Base-by-base conservation (phyloP, 2,113 vertebrate species). In the Cromileptes altivelis region DNA sequence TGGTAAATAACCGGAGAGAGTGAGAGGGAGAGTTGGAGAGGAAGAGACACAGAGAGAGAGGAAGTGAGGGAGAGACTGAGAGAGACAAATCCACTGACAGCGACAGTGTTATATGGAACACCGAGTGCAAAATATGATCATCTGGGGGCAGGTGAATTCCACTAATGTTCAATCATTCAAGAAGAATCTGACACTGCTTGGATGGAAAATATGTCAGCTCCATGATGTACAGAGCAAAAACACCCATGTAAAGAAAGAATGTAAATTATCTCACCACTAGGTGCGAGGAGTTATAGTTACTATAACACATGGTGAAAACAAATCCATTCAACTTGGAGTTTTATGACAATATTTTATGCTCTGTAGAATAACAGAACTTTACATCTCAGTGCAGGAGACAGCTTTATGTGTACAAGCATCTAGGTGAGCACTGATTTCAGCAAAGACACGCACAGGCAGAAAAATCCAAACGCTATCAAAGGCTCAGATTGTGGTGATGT, bases 101-200 rank as follows among this genome's bases (percentile, higher is more conserved):
- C 68, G 74, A 79, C 88, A 68, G 71, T 23, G 61, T 69, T 70
- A 82, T 81, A 78, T 85, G 81, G 80, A 81, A 82, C 74, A 87
- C 75, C 45, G n/a, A 82, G 80, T 82, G 64, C 84, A 91, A 87
- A 92, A 84, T 87, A 83, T 62, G 85, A 89, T 85, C 86, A 90
- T 87, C 89, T 67, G 68, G 85, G 87, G 88, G 84, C 70, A 87
- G 84, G 87, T 89, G 85, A 89, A 87, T 86, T 85, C 76, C 80
- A 85, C 69, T 81, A 80, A 89, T 80, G 88, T 78, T 83, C 85
- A 85, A 82, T 90, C 80, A 81, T 23, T 88, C 88, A 85, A 21
- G 15, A 73, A 81, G 55, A 86, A 64, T 80, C 64, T 83, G 80
- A 85, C 83, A 85, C 69, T 13, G 72, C 45, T 33, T 52, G 50